Base-by-base conservation (phyloP, 2,113 vertebrate species). In the Labrus mixtus region DNA sequence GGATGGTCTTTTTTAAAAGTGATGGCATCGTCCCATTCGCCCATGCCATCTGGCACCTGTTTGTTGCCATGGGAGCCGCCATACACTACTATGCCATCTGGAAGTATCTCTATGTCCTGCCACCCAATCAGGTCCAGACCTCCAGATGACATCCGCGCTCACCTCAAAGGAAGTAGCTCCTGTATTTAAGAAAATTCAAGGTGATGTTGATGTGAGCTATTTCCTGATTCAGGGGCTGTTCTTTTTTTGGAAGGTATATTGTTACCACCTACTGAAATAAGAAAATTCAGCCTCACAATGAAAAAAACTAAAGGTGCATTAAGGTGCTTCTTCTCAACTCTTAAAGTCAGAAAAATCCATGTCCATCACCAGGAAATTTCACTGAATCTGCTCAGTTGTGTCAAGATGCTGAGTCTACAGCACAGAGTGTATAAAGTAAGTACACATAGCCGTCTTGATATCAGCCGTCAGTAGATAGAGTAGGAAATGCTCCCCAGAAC, bases 41-140 rank as follows among this genome's bases (percentile, higher is more conserved):
- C 65, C 97, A 99, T 0, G 97, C 97, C 91, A 98, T 98, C 87
- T 99, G 97, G 97, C 97, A 98, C 77, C 92, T 99, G 78, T 98
- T 99, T 1, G 97, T 99, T 72, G 97, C 96, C 4, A 93, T 95
- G 0, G 97, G 97, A 80, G 97, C 97, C 10, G 95, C 94, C 43
- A 92, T 96, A 58, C 97, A 99, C 86, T 99, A 98, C 93, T 99
- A 98, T 0, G 97, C 97, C 93, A 97, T 98, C 88, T 98, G 96
- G 96, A 96, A 93, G 90, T 97, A 99, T 90, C 96, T 98, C 41
- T 98, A 99, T 68, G 90, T 64, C 50, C 94, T 95, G 0, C 86
- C 87, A 0, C 68, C 88, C 67, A 87, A 82, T 82, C 94, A 95
- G 82, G 84, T 95, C 51, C 86, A 92, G 89, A 95, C 92, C 0